Evolutionary conservation across 2,888 invertebrate species (phyloP), one percentile per base, ranked within the genome.

Genomic region (Pterobdella sp.): DNA sequence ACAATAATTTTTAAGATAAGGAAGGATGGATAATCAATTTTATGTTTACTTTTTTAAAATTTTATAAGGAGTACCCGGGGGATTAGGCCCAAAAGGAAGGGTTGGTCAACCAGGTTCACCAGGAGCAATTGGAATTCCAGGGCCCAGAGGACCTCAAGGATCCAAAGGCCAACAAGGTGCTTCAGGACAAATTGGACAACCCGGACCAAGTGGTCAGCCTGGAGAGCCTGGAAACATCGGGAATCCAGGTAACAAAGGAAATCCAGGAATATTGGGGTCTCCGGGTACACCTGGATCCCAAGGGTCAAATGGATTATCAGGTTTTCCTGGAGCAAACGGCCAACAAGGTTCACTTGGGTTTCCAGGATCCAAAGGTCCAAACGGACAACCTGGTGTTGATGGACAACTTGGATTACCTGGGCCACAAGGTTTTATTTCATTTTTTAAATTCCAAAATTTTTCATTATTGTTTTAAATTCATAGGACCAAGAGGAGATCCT

Each of bases 181-280:
- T 22, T 42, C 68, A 26, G 76, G 76, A 60, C 26, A 42, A 1
- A n/a, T 52, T 66, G 77, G 76, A 10, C 26, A n/a, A 26, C 68
- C 65, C 56, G 76, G 76, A 37, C 68, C 66, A 18, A 14, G n/a
- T 34, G 70, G 70, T 26, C 69, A 49, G 1, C 37, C 72, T 49
- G 77, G 77, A 1, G 71, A 37, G 49, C 32, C 70, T 69, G 77
- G 77, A 32, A n/a, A 36, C 34, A 49, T 70, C 32, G 77, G 77
- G 32, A 10, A n/a, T 35, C 26, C 36, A 60, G 73, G 73, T 14
- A 7, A 32, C 31, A 22, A 49, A 22, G 68, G 74, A 31, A 34
- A 29, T n/a, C 56, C 34, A 35, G 73, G 73, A 1, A 10, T 14
- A 26, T 35, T 32, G 14, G 71, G 71, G 1, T 63, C 14, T 22